phyloP scores from a whole-genome alignment of 2,797 vertebrate species.

The Bradypus variegatus region DNA sequence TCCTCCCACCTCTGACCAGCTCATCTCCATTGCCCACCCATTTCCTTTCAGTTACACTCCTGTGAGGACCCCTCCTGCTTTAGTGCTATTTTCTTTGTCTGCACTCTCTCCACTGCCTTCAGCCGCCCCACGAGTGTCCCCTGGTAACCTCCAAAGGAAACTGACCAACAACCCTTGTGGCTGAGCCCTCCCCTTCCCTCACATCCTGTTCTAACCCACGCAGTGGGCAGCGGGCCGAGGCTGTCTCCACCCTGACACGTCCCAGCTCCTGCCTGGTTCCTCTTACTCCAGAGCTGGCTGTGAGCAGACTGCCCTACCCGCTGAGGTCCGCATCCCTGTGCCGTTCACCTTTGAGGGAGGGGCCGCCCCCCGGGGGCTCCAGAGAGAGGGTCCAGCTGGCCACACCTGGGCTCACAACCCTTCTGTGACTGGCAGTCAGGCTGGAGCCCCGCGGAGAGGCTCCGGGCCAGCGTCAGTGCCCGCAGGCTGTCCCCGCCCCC shows the following conservation, averaged over 20 bases:
- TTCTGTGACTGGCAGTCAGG: neutral
- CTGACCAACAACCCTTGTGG: neutral
- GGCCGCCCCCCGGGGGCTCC: neutral
- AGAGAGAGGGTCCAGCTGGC: neutral
- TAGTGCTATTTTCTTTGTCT: neutral
- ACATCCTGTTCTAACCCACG: neutral
- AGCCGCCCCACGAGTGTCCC: neutral
- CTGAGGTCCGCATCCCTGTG: neutral
- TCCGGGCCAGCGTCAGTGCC: neutral
- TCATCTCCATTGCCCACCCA: too few species aligned
- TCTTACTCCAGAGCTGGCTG: neutral
- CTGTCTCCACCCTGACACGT: neutral
- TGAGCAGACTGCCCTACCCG: neutral
- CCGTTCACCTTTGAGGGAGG: neutral
- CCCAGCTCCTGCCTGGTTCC: neutral
- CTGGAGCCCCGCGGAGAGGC: neutral
- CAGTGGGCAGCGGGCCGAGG: neutral
- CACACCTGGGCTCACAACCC: neutral
- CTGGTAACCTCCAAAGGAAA: neutral
- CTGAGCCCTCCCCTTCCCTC: neutral
- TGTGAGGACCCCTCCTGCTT: neutral
- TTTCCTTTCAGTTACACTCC: neutral
- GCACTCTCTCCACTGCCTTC: neutral
- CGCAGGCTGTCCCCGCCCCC: neutral
- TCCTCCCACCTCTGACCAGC: too few species aligned